These are phyloP conservation scores for Andrena minutula DNA, from an alignment of 2,888 invertebrate genomes.

Conservation along the genomic window DNA sequence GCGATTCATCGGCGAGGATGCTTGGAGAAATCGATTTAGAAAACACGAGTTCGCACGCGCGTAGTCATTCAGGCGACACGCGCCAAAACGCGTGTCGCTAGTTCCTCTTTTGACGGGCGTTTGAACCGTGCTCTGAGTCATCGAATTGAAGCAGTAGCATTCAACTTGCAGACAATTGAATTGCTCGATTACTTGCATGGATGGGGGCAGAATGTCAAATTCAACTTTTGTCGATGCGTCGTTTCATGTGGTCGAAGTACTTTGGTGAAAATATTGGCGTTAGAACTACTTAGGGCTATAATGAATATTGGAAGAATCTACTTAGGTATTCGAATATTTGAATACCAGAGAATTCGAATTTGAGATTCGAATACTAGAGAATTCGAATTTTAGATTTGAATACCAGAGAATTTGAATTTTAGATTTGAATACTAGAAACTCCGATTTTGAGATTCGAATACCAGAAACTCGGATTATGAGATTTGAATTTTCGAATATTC, in stretches of 20 bases:
- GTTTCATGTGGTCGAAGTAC: neutral
- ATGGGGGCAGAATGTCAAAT: neutral
- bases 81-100: slow-evolving; percentile 49
- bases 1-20: neutral
- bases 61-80: slow-evolving; percentile 53
- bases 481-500: no score
- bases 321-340: no score
- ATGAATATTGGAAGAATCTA: neutral
- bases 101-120: slow-evolving; percentile 24
- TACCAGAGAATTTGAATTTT: no score
- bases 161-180: neutral
- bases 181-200: slow-evolving; percentile 1
- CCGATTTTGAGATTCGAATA: no score
- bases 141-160: slow-evolving; percentile 2
- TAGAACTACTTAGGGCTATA: neutral
- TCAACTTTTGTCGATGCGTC: neutral
- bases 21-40: slow-evolving; percentile 27
- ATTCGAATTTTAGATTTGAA: no score
- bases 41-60: slow-evolving; percentile 47
- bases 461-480: no score
- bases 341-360: no score
- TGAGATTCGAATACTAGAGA: no score
- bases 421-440: no score
- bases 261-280: neutral
- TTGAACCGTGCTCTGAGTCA: slow-evolving; percentile 41